phyloP scores from a whole-genome alignment of 2,888 invertebrate genomes.

The Epinotia ramella region DNA sequence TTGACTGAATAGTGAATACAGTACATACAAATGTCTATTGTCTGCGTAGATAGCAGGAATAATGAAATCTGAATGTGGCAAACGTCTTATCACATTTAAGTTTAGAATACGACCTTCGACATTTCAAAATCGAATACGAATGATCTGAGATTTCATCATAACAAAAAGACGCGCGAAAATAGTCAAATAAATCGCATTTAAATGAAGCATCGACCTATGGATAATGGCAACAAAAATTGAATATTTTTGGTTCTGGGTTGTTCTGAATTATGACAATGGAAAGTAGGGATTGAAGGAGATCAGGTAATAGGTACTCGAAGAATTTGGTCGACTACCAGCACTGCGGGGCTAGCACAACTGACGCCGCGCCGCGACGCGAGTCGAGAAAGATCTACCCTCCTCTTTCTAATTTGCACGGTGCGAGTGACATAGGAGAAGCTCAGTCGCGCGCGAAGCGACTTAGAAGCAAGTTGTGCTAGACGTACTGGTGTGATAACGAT shows the following conservation, averaged over 20 bases:
- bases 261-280: too few species aligned
- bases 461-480: too few species aligned
- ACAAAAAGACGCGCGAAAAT: slow-evolving; percentile 29
- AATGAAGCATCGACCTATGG: slow-evolving; percentile 1
- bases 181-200: not conserved
- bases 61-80: not conserved
- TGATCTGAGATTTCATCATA: slow-evolving; percentile 27
- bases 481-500: too few species aligned
- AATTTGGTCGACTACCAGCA: too few species aligned
- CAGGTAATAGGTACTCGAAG: not conserved
- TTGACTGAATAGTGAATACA: slow-evolving; percentile 9
- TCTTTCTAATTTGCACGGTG: too few species aligned
- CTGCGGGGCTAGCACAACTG: too few species aligned
- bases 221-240: not conserved
- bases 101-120: slow-evolving; percentile 35
- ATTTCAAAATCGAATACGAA: slow-evolving; percentile 28
- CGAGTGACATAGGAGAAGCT: too few species aligned
- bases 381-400: too few species aligned
- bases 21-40: not conserved
- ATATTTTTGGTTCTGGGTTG: not conserved
- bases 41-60: not conserved
- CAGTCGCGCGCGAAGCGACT: too few species aligned
- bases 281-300: too few species aligned
- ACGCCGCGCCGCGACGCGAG: too few species aligned
- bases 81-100: not conserved